phyloP scores from a whole-genome alignment of 2,797 vertebrate species.

The Anguilla pacifica region DNA sequence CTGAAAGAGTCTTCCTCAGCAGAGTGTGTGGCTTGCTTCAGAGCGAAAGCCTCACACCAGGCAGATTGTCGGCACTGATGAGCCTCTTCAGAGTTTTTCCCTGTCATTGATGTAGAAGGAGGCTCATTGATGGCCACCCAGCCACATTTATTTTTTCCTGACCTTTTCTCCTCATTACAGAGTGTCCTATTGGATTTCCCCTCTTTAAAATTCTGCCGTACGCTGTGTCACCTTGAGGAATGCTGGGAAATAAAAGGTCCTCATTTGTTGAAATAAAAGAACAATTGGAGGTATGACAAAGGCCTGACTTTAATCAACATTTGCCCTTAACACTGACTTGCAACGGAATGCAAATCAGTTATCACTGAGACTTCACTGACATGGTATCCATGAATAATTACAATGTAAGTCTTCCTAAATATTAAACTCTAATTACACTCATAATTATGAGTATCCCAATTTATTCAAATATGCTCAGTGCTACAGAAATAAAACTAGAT shows the following conservation, averaged over 20 bases:
- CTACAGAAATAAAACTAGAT: not conserved
- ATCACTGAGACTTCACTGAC: no score
- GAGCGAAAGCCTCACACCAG: conserved; percentile 37
- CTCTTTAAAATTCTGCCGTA: not conserved
- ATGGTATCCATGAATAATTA: no score
- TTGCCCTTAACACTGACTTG: not conserved
- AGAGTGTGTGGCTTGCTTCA: conserved; percentile 6
- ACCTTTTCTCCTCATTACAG: conserved; percentile 10
- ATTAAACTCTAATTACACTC: not conserved
- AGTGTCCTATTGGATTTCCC: conserved; percentile 5
- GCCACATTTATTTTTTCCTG: not conserved
- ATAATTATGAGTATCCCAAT: not conserved
- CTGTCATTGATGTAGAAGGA: not conserved
- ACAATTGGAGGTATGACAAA: not conserved
- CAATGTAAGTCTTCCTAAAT: not conserved
- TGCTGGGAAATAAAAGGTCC: not conserved
- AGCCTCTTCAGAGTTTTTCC: not conserved
- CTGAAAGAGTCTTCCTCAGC: conserved; percentile 18
- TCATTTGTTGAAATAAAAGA: not conserved
- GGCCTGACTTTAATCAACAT: not conserved
- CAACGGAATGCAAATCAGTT: not conserved
- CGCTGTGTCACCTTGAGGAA: not conserved
- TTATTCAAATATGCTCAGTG: not conserved
- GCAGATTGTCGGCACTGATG: not conserved
- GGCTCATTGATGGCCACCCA: not conserved